Conservation (phyloP, 2,113 vertebrate species). For the Dasyurus viverrinus region DNA sequence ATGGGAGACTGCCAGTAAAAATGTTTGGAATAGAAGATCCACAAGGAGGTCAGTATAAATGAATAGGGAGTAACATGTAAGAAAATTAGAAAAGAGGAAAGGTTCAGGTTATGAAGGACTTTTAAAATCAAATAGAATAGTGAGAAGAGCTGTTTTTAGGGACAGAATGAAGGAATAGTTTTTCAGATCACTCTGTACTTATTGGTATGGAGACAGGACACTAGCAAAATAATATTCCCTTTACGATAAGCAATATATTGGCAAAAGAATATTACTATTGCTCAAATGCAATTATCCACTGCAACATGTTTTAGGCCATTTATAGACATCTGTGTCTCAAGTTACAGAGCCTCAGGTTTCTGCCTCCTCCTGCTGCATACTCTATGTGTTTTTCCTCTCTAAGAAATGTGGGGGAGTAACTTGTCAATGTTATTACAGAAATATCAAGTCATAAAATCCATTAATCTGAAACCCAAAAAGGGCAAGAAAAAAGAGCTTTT, state of each 20-base stretch:
- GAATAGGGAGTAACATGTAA: not conserved
- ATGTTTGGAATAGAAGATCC: not conserved
- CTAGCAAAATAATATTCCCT: not conserved
- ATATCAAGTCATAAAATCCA: not conserved
- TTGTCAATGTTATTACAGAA: not conserved
- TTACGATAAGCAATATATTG: not conserved
- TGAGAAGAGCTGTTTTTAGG: not conserved
- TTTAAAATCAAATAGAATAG: not conserved
- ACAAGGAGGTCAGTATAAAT: not conserved
- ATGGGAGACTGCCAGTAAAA: not conserved
- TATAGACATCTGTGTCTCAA: not conserved
- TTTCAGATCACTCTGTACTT: not conserved
- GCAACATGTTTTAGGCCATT: not conserved
- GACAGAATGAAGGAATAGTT: not conserved
- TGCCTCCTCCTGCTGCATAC: not conserved
- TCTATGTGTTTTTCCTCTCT: not conserved
- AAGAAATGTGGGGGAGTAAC: not conserved
- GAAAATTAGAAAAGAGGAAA: not conserved
- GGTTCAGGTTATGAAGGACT: not conserved
- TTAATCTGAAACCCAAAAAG: not conserved
- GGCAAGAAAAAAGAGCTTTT: not conserved
- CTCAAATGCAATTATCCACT: not conserved
- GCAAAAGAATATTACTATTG: not conserved
- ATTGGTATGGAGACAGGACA: constrained; percentile 6
- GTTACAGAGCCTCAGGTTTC: not conserved